Conservation (phyloP, 2,113 vertebrate species). For the Pagrus major region DNA sequence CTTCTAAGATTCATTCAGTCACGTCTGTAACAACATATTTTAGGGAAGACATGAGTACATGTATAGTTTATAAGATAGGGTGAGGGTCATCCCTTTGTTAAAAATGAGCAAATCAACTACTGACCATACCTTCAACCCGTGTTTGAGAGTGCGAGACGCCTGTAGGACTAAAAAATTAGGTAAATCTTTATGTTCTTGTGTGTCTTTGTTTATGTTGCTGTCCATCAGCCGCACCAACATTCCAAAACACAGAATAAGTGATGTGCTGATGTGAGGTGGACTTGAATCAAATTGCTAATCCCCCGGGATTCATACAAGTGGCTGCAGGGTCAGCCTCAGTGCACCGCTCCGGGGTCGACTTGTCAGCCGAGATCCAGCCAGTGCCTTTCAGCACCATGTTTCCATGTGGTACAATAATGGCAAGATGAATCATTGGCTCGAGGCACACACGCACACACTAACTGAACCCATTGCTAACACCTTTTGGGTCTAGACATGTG, state of each 20-base stretch:
- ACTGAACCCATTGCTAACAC: constrained; percentile 58
- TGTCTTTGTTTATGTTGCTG: too few species aligned
- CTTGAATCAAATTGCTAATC: constrained; percentile 1
- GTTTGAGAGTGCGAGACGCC: too few species aligned
- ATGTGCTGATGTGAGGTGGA: neutral
- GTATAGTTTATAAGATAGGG: too few species aligned
- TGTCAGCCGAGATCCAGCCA: constrained; percentile 43
- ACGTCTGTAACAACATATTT: too few species aligned
- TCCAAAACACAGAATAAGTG: neutral
- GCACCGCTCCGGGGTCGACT: constrained; percentile 8
- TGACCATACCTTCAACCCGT: too few species aligned
- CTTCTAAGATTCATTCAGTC: too few species aligned
- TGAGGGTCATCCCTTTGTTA: too few species aligned
- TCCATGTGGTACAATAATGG: constrained; percentile 65
- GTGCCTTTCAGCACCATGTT: constrained; percentile 63
- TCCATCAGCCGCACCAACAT: neutral
- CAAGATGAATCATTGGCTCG: constrained; percentile 65
- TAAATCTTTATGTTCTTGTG: too few species aligned
- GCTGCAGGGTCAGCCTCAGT: constrained; percentile 34
- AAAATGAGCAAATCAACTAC: too few species aligned
- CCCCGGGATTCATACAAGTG: neutral
- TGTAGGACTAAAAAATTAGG: too few species aligned
- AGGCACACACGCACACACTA: constrained; percentile 33
- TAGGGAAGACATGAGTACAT: too few species aligned
- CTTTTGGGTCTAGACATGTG: constrained; percentile 61